Evolutionary conservation across 2,797 vertebrate genomes (phyloP).

Genomic region (Gadopsis marmoratus): DNA sequence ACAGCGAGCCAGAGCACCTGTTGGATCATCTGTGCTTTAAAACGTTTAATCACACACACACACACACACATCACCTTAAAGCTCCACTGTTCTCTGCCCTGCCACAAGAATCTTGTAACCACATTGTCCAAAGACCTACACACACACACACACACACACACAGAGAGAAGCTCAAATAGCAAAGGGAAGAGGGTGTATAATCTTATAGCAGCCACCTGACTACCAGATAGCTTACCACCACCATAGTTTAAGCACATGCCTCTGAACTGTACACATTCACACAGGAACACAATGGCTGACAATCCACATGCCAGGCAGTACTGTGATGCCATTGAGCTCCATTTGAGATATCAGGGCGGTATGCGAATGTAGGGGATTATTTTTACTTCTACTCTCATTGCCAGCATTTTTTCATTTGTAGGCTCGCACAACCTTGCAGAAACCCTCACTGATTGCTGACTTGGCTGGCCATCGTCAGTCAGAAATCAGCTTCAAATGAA

Average conservation of each 20-base stretch:
- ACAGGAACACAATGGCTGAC: constrained; percentile 72
- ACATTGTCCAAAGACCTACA: constrained; percentile 67
- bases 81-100: constrained; percentile 62
- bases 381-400: constrained; percentile 55
- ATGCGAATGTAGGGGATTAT: constrained; percentile 60
- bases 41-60: constrained; percentile 77
- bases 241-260: constrained; percentile 64
- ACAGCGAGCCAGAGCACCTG: constrained; percentile 81
- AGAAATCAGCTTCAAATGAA: not conserved
- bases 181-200: constrained; percentile 59
- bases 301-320: constrained; percentile 62
- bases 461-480: not conserved
- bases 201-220: constrained; percentile 76
- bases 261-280: constrained; percentile 63
- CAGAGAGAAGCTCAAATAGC: constrained; percentile 67
- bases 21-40: constrained; percentile 83
- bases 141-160: constrained; percentile 32
- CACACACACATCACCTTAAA: constrained; percentile 57
- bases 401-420: constrained; percentile 17
- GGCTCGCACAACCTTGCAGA: not conserved
- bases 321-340: constrained; percentile 56
- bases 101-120: constrained; percentile 74
- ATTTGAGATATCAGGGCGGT: constrained; percentile 56
- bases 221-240: constrained; percentile 66
- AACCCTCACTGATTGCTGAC: too few species aligned